Base-by-base conservation (phyloP, 2,113 vertebrate species). In the Epinephelus moara region DNA sequence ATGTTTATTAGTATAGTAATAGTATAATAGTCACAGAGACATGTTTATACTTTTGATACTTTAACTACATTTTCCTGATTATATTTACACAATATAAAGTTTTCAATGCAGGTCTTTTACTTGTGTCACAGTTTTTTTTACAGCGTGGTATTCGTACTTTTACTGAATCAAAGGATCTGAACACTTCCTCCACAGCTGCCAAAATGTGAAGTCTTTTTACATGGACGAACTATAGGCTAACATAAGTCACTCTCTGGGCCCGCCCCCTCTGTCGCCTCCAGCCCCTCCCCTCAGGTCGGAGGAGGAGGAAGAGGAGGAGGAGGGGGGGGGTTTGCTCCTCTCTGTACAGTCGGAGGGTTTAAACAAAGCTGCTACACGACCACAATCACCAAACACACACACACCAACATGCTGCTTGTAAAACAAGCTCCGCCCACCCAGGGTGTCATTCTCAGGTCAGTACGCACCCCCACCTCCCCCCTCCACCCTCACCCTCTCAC, bases 381-480 rank as follows among this genome's bases (percentile, higher is more conserved):
- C 63, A 50, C 53, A 33, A 53, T 55, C 50, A 23, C 53, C n/a
- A 57, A 23, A 57, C 57, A n/a, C 18, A 50, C 45, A 9, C 63
- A 25, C 47, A 60, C 74, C 63, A 60, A 63, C 50, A 19, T 66
- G 64, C 27, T 12, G 73, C 73, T 81, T 76, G 72, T 86, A 81
- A 79, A 72, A 67, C 57, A 64, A 76, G 70, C 84, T 61, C 75
- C 86, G 63, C 89, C 84, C 75, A 69, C 68, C 14, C 10, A 1
- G 4, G 15, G 78, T 77, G 84, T 83, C 86, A 89, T 71, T 82
- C 79, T 63, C 72, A 86, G 86, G 84, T 87, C 86, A 88, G 64
- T 12, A 15, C n/a, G 2, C 49, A 23, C 4, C 53, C 50, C 14
- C 27, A 27, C 27, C 27, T 27, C 27, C 11, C 8, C 33, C 30